A percentile compares a stretch with the other conserved stretches of the same genome.
Conservation (phyloP, 2,113 vertebrate species). For the Numida meleagris region DNA sequence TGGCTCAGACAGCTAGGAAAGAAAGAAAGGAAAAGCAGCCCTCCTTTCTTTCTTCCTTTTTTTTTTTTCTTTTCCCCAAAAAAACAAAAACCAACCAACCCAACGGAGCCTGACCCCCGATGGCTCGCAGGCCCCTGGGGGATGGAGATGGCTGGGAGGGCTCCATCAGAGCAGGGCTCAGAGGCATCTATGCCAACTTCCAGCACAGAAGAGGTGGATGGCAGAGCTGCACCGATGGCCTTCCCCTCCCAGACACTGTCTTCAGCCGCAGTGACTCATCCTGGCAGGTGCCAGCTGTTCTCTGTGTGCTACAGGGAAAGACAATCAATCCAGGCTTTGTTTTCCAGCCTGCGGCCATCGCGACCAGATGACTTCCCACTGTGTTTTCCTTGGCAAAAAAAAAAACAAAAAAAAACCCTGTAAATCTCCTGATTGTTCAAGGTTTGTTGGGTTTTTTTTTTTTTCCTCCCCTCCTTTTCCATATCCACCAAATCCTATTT, state of each 20-base stretch:
- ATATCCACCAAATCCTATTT: neutral
- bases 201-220: neutral
- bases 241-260: neutral
- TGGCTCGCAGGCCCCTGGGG: neutral
- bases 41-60: neutral
- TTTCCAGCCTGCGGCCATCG: conserved; percentile 15
- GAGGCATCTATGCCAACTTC: neutral
- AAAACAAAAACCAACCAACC: no score
- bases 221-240: neutral
- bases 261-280: conserved; percentile 19
- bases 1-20: no score
- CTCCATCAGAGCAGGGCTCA: neutral
- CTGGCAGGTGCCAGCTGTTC: neutral
- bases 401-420: no score
- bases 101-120: neutral
- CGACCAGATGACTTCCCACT: neutral
- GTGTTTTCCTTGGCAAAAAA: conserved; percentile 22
- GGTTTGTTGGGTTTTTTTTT: neutral
- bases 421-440: neutral
- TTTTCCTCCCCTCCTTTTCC: neutral
- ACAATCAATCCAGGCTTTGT: conserved; percentile 49
- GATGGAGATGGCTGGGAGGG: neutral
- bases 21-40: neutral
- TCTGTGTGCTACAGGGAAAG: neutral
- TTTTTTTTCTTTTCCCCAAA: neutral